Conservation (phyloP, 2,888 invertebrate genomes). For the Amphipyra berbera region DNA sequence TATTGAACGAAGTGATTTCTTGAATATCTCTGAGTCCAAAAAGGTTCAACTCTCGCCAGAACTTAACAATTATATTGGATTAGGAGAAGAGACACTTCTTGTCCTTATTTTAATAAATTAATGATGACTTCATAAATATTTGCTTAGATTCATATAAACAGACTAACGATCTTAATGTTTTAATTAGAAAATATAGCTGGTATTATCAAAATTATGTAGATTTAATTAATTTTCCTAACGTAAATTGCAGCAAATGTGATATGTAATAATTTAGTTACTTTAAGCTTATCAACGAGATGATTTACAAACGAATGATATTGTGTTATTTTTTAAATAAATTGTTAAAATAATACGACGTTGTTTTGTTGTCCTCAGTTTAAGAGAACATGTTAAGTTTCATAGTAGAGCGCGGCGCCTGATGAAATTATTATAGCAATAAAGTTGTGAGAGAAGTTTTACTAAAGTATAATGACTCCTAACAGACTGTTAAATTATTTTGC, state of each 20-base stretch:
- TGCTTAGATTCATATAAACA: not conserved
- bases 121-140: not conserved
- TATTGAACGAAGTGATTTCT: too few relatives aligned
- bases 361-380: constrained; percentile 3
- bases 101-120: too few relatives aligned
- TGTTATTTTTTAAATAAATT: constrained; percentile 32
- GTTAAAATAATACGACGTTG: constrained; percentile 14
- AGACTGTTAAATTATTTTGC: constrained; percentile 18
- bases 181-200: not conserved
- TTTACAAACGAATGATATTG: constrained; percentile 21
- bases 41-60: too few relatives aligned
- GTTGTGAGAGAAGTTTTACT: constrained; percentile 13
- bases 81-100: too few relatives aligned
- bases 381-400: not conserved
- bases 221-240: constrained; percentile 22
- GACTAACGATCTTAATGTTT: not conserved
- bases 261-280: constrained; percentile 26
- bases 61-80: too few relatives aligned
- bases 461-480: constrained; percentile 18
- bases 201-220: constrained; percentile 12
- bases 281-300: constrained; percentile 15
- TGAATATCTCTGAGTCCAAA: too few relatives aligned
- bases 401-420: constrained; percentile 31
- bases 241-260: constrained; percentile 57
- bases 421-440: constrained; percentile 33